Percentiles rank a stretch among this genome's conserved stretches.
Evolutionary conservation across 2,888 invertebrate genomes (phyloP).

Genomic region (Danaus chrysippus): DNA sequence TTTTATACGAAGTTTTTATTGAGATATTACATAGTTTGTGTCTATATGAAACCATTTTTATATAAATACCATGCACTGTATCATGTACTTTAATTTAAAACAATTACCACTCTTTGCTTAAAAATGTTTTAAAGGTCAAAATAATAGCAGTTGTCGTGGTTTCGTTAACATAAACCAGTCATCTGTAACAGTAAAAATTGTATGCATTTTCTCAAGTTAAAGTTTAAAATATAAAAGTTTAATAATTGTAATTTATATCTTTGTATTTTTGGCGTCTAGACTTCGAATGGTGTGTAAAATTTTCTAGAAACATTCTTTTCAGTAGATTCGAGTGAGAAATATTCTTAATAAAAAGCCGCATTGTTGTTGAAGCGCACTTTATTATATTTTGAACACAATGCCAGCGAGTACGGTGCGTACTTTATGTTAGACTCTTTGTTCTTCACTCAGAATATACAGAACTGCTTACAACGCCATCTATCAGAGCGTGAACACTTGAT

Average conservation of each 20-base stretch:
- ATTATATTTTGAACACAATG: slow-evolving; percentile 56
- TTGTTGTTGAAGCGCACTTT: slow-evolving; percentile 55
- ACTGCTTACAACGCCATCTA: slow-evolving; percentile 25
- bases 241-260: neutral
- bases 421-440: slow-evolving; percentile 27
- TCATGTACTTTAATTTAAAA: no score
- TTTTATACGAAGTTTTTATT: no score
- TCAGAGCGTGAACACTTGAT: slow-evolving; percentile 19
- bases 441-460: slow-evolving; percentile 26
- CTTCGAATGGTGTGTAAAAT: slow-evolving; percentile 1
- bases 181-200: no score
- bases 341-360: slow-evolving; percentile 34
- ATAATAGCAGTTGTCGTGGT: no score
- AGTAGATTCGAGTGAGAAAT: slow-evolving; percentile 26
- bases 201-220: no score
- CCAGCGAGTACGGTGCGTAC: slow-evolving; percentile 39
- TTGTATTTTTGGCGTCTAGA: neutral
- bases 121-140: no score
- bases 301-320: slow-evolving; percentile 24
- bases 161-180: no score
- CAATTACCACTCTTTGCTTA: no score
- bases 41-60: no score
- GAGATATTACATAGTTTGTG: no score
- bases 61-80: no score
- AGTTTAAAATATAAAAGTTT: no score